A percentile compares a stretch with the other conserved stretches of the same genome.
Evolutionary conservation across 2,113 vertebrate species (phyloP).

Genomic region (Piliocolobus tephrosceles): DNA sequence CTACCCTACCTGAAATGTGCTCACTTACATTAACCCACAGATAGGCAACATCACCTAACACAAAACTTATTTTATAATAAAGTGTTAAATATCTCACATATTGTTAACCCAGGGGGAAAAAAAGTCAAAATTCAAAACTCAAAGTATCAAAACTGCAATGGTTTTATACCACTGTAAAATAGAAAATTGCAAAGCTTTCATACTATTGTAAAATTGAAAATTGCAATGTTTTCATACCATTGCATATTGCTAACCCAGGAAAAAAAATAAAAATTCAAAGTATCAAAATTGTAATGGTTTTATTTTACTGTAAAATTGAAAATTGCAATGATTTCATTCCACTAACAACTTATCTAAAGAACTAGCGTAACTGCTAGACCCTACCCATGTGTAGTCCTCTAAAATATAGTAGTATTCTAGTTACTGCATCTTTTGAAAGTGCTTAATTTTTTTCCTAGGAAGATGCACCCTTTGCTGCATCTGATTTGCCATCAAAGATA

Average conservation of each 20-base stretch:
- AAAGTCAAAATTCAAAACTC: not conserved
- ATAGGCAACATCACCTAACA: not conserved
- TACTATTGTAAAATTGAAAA: not conserved
- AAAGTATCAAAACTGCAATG: not conserved
- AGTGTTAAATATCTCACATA: not conserved
- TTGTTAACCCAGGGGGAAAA: not conserved
- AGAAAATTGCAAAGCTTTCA: not conserved
- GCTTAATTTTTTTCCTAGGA: not conserved
- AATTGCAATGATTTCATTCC: too few species aligned
- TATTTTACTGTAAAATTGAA: too few species aligned
- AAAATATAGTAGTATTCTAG: not conserved
- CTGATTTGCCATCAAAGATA: not conserved
- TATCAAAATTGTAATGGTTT: too few species aligned
- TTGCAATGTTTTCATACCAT: too few species aligned
- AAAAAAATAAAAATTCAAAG: too few species aligned
- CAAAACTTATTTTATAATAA: not conserved
- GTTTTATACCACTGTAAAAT: not conserved
- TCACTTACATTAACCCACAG: not conserved
- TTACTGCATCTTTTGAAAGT: not conserved
- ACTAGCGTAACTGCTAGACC: not conserved
- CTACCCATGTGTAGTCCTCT: not conserved
- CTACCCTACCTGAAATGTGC: not conserved
- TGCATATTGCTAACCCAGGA: too few species aligned
- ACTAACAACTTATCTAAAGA: not conserved
- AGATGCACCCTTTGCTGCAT: not conserved